Evolutionary conservation across 2,888 invertebrate genomes (phyloP).

Genomic region (Monochamus alternatus): DNA sequence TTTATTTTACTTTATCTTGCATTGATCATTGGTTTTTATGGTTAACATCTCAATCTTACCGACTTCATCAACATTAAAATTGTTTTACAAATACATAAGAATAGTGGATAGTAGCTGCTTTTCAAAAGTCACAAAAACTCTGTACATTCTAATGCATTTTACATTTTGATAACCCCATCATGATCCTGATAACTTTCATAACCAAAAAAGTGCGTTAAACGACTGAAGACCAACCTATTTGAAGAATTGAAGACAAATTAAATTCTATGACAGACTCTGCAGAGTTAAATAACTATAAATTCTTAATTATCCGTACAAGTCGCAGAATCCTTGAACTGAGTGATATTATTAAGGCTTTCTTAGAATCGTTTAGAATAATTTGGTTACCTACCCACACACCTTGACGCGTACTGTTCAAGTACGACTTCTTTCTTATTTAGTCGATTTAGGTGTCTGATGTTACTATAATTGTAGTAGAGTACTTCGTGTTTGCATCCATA

Average conservation of each 20-base stretch:
- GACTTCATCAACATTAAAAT: no score
- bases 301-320: conserved; percentile 4
- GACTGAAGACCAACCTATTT: background rate
- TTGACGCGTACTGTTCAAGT: background rate
- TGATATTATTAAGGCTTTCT: conserved; percentile 8
- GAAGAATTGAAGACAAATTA: background rate
- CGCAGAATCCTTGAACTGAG: conserved; percentile 5
- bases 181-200: no score
- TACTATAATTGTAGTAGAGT: background rate
- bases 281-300: background rate
- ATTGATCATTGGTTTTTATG: no score
- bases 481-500: no score
- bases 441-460: background rate
- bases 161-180: no score
- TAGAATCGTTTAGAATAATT: conserved; percentile 4
- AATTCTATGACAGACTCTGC: background rate
- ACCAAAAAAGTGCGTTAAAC: no score
- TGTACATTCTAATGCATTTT: no score
- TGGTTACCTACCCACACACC: conserved; percentile 10
- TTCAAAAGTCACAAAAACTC: no score
- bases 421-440: background rate
- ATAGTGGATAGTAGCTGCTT: no score
- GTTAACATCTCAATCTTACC: no score
- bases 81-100: no score
- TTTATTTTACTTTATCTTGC: no score